Conservation (phyloP, 1,140 invertebrate genomes). For the Scaptodrosophila lebanonensis region DNA sequence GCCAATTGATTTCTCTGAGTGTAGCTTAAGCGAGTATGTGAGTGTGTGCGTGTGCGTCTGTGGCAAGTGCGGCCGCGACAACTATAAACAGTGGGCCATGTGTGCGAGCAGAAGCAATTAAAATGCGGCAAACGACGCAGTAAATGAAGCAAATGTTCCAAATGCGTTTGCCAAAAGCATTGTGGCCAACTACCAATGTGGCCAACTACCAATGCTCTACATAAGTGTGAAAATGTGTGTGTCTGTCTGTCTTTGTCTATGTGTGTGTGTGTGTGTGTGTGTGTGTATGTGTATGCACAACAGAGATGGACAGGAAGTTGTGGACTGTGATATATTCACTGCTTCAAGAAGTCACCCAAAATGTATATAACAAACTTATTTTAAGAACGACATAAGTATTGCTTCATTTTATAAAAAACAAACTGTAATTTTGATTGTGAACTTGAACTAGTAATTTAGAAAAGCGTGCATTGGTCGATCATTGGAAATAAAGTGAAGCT, state of each 20-base stretch:
- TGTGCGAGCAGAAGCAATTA: slow-evolving; percentile 69
- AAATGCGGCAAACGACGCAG: slow-evolving; percentile 73
- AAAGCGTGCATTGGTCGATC: no score
- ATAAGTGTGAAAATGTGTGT: slow-evolving; percentile 10
- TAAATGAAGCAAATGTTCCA: slow-evolving; percentile 72
- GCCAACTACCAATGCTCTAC: no score
- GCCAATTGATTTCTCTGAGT: no score
- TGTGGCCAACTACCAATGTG: slow-evolving; percentile 8
- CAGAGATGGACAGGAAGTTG: no score
- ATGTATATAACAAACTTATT: no score
- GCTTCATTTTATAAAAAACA: no score
- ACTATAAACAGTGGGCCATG: background rate
- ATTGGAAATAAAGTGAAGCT: no score
- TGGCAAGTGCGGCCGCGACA: slow-evolving; percentile 1
- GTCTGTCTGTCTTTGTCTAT: slow-evolving; percentile 11
- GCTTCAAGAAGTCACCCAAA: no score
- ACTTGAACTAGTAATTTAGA: no score
- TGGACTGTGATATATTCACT: no score
- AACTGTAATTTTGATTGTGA: no score
- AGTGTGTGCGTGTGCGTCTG: background rate
- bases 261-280: slow-evolving; percentile 1
- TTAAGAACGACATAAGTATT: no score
- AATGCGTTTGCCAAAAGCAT: slow-evolving; percentile 69
- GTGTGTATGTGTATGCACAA: slow-evolving; percentile 10
- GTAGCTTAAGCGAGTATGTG: background rate